Evolutionary conservation across 2,797 vertebrate genomes (phyloP).

Genomic region (Loris lydekkerianus): DNA sequence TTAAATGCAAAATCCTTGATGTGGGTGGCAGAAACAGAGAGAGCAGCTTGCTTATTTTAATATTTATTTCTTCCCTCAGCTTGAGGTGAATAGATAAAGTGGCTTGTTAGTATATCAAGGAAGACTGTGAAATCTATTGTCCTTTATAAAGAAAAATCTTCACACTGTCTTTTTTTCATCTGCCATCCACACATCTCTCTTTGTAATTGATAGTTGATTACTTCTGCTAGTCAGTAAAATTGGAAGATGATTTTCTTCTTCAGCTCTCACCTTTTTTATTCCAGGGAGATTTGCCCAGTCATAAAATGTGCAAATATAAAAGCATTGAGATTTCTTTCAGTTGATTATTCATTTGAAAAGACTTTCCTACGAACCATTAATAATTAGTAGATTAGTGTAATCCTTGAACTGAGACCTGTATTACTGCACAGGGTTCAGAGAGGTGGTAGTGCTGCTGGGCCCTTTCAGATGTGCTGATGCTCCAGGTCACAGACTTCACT

Average conservation of each 20-base stretch:
- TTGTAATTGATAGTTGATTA: background rate
- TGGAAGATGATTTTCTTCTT: background rate
- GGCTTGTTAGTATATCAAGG: conserved; percentile 37
- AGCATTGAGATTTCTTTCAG: background rate
- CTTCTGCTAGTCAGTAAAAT: conserved; percentile 33
- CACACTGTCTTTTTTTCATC: background rate
- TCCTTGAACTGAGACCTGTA: background rate
- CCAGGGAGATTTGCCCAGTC: background rate
- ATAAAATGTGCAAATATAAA: conserved; percentile 21
- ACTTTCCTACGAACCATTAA: conserved; percentile 8
- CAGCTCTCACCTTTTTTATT: conserved; percentile 8
- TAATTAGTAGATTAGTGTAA: background rate
- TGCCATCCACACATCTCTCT: conserved; percentile 28
- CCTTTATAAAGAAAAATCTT: conserved; percentile 66
- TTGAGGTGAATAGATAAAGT: conserved; percentile 26
- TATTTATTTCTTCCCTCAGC: conserved; percentile 73
- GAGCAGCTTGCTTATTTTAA: conserved; percentile 85
- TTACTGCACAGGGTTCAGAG: background rate
- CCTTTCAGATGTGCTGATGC: background rate
- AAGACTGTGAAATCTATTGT: conserved; percentile 41
- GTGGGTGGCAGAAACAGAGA: conserved; percentile 81
- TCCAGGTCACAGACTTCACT: background rate
- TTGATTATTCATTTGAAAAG: conserved; percentile 4
- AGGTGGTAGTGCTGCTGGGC: background rate
- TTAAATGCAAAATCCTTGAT: conserved; percentile 39